phyloP scores from a whole-genome alignment of 2,888 invertebrate species.

The Cheilosia pagana region DNA sequence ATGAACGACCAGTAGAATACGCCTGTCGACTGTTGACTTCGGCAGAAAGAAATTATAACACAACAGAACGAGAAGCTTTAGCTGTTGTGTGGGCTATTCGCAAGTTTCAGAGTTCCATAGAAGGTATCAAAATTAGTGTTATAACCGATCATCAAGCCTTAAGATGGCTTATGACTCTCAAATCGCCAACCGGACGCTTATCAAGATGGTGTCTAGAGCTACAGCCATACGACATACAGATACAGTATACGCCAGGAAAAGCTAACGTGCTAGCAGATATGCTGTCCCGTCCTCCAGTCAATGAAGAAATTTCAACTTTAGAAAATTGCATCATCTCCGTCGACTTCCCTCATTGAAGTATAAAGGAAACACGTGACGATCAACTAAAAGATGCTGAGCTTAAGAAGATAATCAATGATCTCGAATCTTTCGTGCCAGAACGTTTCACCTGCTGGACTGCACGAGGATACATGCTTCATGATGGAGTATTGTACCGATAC shows the following conservation, averaged over 20 bases:
- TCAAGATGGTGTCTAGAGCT: conserved; percentile 83
- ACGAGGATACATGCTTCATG: not conserved
- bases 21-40: no score
- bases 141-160: conserved; percentile 77
- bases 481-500: conserved; percentile 1
- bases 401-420: conserved; percentile 12
- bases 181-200: conserved; percentile 82
- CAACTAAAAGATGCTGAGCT: conserved; percentile 70
- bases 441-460: conserved; percentile 11
- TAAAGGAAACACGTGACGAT: conserved; percentile 14
- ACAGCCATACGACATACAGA: conserved; percentile 80
- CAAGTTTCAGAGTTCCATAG: conserved; percentile 40
- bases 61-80: no score
- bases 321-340: not conserved
- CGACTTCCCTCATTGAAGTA: conserved; percentile 7
- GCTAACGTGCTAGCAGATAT: conserved; percentile 77
- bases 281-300: conserved; percentile 45
- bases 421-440: not conserved
- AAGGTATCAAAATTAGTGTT: conserved; percentile 12
- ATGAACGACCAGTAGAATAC: conserved; percentile 77
- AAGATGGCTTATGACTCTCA: conserved; percentile 82
- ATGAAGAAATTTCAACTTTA: not conserved
- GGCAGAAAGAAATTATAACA: no score
- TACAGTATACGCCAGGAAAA: conserved; percentile 81
- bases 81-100: conserved; percentile 64